Conservation (phyloP, 1,140 invertebrate species). For the Nebria ingens region DNA sequence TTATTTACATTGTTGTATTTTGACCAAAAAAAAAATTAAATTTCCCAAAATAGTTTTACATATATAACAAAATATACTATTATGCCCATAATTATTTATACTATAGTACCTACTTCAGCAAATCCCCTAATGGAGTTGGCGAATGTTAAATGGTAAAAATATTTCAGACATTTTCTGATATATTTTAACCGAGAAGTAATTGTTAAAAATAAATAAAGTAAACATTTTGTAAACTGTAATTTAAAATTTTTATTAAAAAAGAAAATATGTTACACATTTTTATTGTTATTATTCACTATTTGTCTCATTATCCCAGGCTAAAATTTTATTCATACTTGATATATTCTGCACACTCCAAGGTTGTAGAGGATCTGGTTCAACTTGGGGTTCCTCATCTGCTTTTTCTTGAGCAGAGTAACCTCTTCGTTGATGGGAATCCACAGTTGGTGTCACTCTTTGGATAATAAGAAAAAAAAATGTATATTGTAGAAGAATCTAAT, state of each 20-base stretch:
- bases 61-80: no score
- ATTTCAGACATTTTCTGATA: no score
- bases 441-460: conserved; percentile 35
- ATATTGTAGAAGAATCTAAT: conserved; percentile 10
- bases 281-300: not conserved
- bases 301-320: conserved; percentile 45
- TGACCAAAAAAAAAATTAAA: no score
- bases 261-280: no score
- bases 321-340: conserved; percentile 59
- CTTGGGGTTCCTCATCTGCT: conserved; percentile 26
- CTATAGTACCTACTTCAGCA: no score
- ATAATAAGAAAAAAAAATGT: conserved; percentile 14
- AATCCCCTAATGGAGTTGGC: no score
- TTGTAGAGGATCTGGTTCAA: conserved; percentile 52
- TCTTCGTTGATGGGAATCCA: conserved; percentile 27
- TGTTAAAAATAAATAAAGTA: not conserved
- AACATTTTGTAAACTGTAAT: not conserved
- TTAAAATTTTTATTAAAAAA: no score
- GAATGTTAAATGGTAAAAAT: no score
- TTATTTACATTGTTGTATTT: no score
- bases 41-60: no score
- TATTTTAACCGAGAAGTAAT: no score
- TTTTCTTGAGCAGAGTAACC: conserved; percentile 26
- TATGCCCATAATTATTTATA: no score
- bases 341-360: conserved; percentile 62